Evolutionary conservation across 2,888 invertebrate genomes (phyloP).

Genomic region (Candidula unifasciata): DNA sequence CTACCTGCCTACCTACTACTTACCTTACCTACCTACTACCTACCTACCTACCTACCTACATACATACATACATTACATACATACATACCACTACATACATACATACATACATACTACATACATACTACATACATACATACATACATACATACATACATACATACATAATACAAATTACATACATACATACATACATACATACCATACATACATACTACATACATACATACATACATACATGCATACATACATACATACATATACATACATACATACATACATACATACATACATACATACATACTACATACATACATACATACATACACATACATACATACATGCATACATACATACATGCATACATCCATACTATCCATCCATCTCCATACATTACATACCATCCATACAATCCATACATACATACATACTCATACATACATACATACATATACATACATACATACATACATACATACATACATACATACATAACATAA

Average conservation of each 20-base stretch:
- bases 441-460: constrained; percentile 1
- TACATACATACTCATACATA: background rate
- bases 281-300: no score
- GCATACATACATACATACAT: constrained; percentile 18
- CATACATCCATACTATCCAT: no score
- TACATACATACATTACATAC: no score
- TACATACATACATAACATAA: constrained; percentile 10
- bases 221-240: constrained; percentile 35
- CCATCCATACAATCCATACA: background rate
- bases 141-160: background rate
- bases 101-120: background rate
- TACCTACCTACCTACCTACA: no score
- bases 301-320: no score
- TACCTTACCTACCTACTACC: no score
- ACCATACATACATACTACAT: constrained; percentile 35
- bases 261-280: no score
- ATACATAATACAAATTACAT: constrained; percentile 1
- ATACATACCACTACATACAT: no score
- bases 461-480: constrained; percentile 27
- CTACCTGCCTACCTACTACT: no score
- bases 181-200: constrained; percentile 16
- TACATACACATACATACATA: background rate
- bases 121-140: background rate
- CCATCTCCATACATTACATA: constrained; percentile 13
- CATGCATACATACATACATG: background rate